Conservation (phyloP, 2,888 invertebrate genomes). For the Nemotelus pantherinus region DNA sequence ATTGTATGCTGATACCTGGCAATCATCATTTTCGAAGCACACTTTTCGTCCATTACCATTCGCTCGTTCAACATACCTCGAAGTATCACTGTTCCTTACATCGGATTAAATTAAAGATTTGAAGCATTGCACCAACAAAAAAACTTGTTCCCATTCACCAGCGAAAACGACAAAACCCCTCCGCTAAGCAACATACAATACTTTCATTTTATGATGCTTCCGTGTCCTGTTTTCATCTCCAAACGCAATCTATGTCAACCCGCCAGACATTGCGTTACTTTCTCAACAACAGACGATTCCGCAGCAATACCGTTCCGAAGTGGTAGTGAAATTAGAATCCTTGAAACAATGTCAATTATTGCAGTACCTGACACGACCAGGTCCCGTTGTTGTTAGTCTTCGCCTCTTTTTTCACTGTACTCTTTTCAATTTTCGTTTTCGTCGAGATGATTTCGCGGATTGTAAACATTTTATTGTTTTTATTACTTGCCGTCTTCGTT, state of each 20-base stretch:
- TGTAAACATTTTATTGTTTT: constrained; percentile 49
- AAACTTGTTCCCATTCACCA: too few species aligned
- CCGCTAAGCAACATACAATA: background rate
- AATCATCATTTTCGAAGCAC: background rate
- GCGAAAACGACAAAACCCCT: background rate
- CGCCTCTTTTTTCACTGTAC: constrained; percentile 1
- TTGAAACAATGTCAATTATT: constrained; percentile 34
- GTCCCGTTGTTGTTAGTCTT: background rate
- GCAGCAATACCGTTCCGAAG: background rate
- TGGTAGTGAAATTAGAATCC: constrained; percentile 11
- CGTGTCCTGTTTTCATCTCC: background rate
- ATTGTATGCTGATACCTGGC: constrained; percentile 1
- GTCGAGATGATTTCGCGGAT: constrained; percentile 44
- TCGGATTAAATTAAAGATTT: constrained; percentile 10
- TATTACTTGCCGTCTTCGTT: constrained; percentile 13
- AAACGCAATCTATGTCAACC: background rate
- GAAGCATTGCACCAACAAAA: too few species aligned
- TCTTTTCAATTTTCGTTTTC: constrained; percentile 38
- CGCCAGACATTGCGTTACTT: background rate
- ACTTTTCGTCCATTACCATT: background rate
- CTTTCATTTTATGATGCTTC: background rate
- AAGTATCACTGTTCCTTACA: constrained; percentile 25
- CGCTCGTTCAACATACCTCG: background rate
- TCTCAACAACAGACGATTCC: background rate
- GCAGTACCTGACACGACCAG: background rate